Evolutionary conservation across 2,797 vertebrate species (phyloP).

Genomic region (Sebastes hopkinsi): DNA sequence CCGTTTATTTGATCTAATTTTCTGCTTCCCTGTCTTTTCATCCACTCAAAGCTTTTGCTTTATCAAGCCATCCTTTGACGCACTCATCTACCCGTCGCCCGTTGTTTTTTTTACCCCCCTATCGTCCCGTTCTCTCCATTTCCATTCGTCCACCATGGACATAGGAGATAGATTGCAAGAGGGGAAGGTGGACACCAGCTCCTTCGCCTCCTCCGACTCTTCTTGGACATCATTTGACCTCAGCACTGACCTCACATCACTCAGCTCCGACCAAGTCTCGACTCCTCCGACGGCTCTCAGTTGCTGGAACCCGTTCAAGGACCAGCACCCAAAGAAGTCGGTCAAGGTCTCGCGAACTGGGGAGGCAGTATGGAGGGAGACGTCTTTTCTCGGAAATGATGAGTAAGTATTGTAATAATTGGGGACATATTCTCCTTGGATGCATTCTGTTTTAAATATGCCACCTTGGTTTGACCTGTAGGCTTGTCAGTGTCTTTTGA

Average conservation of each 20-base stretch:
- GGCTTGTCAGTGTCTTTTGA: neutral
- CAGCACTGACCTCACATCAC: slow-evolving; percentile 72
- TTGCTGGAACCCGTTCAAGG: neutral
- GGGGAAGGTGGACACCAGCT: slow-evolving; percentile 43
- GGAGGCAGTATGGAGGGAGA: slow-evolving; percentile 64
- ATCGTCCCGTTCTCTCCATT: neutral
- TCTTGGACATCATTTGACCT: slow-evolving; percentile 68
- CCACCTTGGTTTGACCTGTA: neutral
- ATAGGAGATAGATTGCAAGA: slow-evolving; percentile 12
- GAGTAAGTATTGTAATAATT: slow-evolving; percentile 55
- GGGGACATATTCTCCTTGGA: too few species aligned
- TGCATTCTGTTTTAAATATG: neutral
- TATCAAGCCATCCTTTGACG: slow-evolving; percentile 3
- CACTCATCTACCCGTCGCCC: neutral
- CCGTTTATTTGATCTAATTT: neutral
- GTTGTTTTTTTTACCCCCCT: neutral
- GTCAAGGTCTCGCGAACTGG: neutral
- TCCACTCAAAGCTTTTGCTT: neutral
- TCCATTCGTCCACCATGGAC: slow-evolving; percentile 40
- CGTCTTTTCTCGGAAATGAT: slow-evolving; percentile 71
- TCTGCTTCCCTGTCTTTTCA: neutral
- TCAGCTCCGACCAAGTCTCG: slow-evolving; percentile 53
- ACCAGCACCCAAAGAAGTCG: neutral
- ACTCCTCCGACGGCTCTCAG: slow-evolving; percentile 36
- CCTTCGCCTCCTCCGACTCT: slow-evolving; percentile 52